Evolutionary conservation across 1,140 invertebrate species (phyloP).

Genomic region (Linepithema humile): DNA sequence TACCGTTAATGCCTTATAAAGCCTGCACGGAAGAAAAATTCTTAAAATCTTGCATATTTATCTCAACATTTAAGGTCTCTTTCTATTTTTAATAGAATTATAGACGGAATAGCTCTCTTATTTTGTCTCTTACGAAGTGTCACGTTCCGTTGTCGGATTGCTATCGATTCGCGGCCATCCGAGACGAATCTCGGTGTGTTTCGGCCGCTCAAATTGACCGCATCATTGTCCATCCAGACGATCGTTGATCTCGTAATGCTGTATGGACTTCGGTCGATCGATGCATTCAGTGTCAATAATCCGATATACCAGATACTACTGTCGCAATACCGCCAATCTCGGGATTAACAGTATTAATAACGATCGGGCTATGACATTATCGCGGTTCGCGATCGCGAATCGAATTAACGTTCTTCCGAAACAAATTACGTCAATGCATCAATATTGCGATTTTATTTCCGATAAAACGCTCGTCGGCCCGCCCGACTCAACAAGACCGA

Average conservation of each 20-base stretch:
- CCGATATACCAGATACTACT: constrained; percentile 14
- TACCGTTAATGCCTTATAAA: not conserved
- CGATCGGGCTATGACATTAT: constrained; percentile 31
- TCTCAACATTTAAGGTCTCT: too few relatives aligned
- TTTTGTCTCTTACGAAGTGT: not conserved
- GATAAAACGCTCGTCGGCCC: constrained; percentile 13
- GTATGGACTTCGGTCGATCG: not conserved
- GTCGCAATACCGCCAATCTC: constrained; percentile 21
- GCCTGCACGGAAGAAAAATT: too few relatives aligned
- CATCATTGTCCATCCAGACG: not conserved
- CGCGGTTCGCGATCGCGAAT: constrained; percentile 23
- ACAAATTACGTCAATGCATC: constrained; percentile 48
- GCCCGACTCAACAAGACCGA: not conserved
- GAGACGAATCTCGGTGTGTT: constrained; percentile 20
- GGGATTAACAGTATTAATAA: constrained; percentile 50
- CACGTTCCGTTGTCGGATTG: not conserved
- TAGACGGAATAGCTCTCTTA: not conserved
- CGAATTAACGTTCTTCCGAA: constrained; percentile 34
- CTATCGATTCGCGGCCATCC: constrained; percentile 5
- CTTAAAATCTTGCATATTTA: too few relatives aligned
- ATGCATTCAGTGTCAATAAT: constrained; percentile 31
- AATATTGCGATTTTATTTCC: constrained; percentile 44
- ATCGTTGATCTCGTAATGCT: constrained; percentile 14
- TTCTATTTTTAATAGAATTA: too few relatives aligned
- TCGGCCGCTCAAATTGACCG: constrained; percentile 10